Evolutionary conservation across 2,113 vertebrate genomes (phyloP), one percentile per base, ranked within the genome.

Genomic region (Triplophysa rosa): DNA sequence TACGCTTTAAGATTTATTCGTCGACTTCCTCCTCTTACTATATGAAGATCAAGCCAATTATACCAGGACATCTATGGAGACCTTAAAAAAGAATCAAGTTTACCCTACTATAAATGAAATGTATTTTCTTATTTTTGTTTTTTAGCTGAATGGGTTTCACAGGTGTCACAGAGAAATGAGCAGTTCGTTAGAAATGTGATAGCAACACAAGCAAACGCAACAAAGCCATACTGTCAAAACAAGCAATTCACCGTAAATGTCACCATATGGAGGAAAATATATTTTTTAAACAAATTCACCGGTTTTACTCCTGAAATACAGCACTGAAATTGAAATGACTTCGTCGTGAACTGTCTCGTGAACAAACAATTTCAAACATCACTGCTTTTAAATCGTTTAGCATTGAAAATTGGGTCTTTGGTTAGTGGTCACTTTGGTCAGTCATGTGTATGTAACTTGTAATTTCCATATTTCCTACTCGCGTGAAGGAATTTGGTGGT

Each of bases 1-100:
- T 61, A 42, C 52, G 74, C 54, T 61, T 84, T 77, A 68, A 75
- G 86, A 84, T 86, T 84, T 88, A 83, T 83, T 85, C 40, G 76
- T 24, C 73, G 61, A 80, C 64, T 77, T 66, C 47, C n/a, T 23
- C 17, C 73, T 84, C 62, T 49, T 63, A 70, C 58, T 69, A 47
- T 56, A 10, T 54, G 23, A 21, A 63, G 62, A 84, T 80, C 74
- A 86, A 83, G 85, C 69, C 45, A 75, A 79, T 16, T 47, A 61
- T 26, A 47, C 45, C 82, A 49, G 61, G 69, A 26, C 45, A 59
- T 65, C 81, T 29, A 45, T 63, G 40, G 67, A 52, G 17, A 62
- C 26, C 2, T 37, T 52, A 26, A 52, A 11, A 66, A 73, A 10
- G 2, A 64, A 74, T 61, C 26, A 29, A 52, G 52, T 13, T 29